Base-by-base conservation (phyloP, 2,888 invertebrate species). In the Salticus scenicus region DNA sequence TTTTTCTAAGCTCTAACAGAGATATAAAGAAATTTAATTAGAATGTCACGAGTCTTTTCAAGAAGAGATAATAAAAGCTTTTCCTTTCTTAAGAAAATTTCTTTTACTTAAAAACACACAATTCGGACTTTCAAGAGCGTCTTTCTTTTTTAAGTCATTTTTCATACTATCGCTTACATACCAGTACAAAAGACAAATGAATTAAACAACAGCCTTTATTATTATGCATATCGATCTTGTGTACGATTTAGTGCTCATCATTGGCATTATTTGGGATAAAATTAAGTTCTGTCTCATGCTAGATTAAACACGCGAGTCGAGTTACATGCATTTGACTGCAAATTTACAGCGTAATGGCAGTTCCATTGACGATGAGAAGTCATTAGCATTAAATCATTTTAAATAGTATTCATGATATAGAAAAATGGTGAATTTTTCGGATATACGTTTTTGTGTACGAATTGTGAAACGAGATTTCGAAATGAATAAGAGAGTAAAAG, bases 371-470 rank as follows among this genome's bases (percentile, higher is more conserved):
- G 42, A 47, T 17, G 42, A 47, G 17, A 47, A 17, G 42, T 47
- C 42, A 47, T 47, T 47, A 47, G 42, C 42, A 47, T 47, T 47
- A 5, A 47, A 47, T 47, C 42, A 47, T 47, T 47, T 47, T 47
- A 47, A 37, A 47, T 47, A 47, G 17, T 17, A 47, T 37, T 37
- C 42, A 47, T 47, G 17, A n/a, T 17, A 47, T 17, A 14, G 42
- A 17, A 47, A 47, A 37, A 37, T 37, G 10, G 10, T 7, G 10
- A 4, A n/a, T n/a, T n/a, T n/a, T n/a, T n/a, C n/a, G n/a, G n/a
- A n/a, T n/a, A n/a, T n/a, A n/a, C n/a, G n/a, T n/a, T n/a, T n/a
- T n/a, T n/a, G n/a, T n/a, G n/a, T n/a, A n/a, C n/a, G n/a, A n/a
- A n/a, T n/a, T n/a, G n/a, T n/a, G n/a, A n/a, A n/a, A n/a, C n/a